Evolutionary conservation across 2,113 vertebrate genomes (phyloP), one percentile per base, ranked within the genome.

Genomic region (Rutilus rutilus): DNA sequence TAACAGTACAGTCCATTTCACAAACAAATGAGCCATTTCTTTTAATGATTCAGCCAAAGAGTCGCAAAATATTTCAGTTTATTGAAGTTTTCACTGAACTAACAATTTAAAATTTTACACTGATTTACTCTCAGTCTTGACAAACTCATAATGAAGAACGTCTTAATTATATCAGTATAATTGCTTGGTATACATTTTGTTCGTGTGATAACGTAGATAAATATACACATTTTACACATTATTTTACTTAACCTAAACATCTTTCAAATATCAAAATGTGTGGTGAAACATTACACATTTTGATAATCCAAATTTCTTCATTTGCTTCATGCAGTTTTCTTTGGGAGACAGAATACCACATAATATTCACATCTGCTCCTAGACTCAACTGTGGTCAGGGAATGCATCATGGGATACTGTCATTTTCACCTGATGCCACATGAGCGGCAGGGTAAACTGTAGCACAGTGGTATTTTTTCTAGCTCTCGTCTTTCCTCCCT

Each of bases 341-440:
- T 57, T 23, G 6, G 54, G 21, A 57, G 19, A 57, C 54, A 17
- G 17, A 54, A 54, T 54, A 21, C 52, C 17, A 21, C 52, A 21
- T 6, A 57, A 57, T 42, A 73, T 73, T n/a, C 39, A 73, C 5
- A 73, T 42, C 36, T 42, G 36, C 21, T 12, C 23, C 33, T 71
- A 39, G 54, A 57, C 4, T 21, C 17, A 39, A 11, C 9, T 39
- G 65, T 69, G 21, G 36, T 42, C 10, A 42, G 69, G 21, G 10
- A 73, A 57, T 86, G 84, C 88, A 92, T 92, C 47, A 59, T 89
- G 88, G 86, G 81, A 91, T 64, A 57, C 60, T 64, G 69, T 50
- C 19, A 84, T 86, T 59, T 78, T 52, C 84, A 27, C 80, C 59
- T 36, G 45, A 39, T 64, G 78, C n/a, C 39, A 60, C 30, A 75